phyloP scores from a whole-genome alignment of 1,140 invertebrate species.

The Listronotus bonariensis region DNA sequence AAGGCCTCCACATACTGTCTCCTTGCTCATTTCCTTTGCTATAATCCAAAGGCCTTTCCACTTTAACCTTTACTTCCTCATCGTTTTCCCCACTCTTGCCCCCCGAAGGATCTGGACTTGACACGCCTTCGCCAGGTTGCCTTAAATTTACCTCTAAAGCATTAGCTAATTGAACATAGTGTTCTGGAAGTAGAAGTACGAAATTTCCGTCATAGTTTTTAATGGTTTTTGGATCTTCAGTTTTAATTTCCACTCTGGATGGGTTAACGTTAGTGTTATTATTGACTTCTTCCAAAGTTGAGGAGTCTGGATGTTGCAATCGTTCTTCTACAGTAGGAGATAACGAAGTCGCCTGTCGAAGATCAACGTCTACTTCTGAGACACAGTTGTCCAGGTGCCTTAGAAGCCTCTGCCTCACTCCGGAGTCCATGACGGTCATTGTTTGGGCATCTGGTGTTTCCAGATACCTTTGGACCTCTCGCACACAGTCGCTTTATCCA shows the following conservation, averaged over 20 bases:
- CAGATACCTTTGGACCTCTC: constrained; percentile 71
- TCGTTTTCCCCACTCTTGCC: constrained; percentile 11
- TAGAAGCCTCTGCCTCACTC: constrained; percentile 69
- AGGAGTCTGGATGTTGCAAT: constrained; percentile 40
- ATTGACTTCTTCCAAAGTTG: constrained; percentile 45
- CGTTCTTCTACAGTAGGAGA: constrained; percentile 30
- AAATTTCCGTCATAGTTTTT: constrained; percentile 53
- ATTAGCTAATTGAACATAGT: constrained; percentile 53
- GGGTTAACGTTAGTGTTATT: constrained; percentile 38
- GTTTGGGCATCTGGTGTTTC: constrained; percentile 70
- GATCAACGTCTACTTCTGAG: constrained; percentile 69
- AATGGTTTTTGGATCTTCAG: constrained; percentile 32
- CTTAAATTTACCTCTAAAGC: constrained; percentile 53
- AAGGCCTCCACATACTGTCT: constrained; percentile 52
- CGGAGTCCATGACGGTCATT: constrained; percentile 66
- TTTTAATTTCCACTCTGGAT: constrained; percentile 17
- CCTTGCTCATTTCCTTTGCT: constrained; percentile 46
- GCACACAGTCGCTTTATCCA: constrained; percentile 81
- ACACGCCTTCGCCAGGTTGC: constrained; percentile 30
- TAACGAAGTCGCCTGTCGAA: constrained; percentile 57
- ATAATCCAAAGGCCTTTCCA: constrained; percentile 48
- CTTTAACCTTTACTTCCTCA: constrained; percentile 8
- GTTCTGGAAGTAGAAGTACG: constrained; percentile 53
- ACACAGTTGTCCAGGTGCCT: constrained; percentile 74
- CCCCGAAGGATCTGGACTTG: constrained; percentile 34